A percentile compares a stretch with the other conserved stretches of the same genome.
phyloP scores from a whole-genome alignment of 2,113 vertebrate genomes.

The Calypte anna region DNA sequence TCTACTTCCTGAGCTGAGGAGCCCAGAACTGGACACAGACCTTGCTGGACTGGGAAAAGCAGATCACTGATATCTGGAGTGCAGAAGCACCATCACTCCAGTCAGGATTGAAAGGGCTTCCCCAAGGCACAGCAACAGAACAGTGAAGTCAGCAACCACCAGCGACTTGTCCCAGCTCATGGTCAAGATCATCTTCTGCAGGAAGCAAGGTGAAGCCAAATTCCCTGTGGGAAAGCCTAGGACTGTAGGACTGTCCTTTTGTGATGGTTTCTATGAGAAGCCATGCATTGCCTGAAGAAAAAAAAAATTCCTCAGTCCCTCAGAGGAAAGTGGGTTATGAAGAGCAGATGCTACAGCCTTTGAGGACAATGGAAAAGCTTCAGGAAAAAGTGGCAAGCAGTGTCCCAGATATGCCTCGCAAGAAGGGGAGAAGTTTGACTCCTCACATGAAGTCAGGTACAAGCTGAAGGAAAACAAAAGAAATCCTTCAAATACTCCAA shows the following conservation, averaged over 20 bases:
- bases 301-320: not conserved
- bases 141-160: not conserved
- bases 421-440: not conserved
- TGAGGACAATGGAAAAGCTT: not conserved
- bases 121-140: not conserved
- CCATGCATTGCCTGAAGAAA: not conserved
- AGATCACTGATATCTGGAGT: fast-evolving
- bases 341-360: not conserved
- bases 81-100: not conserved
- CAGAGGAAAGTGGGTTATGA: not conserved
- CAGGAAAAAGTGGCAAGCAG: not conserved
- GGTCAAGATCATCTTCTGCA: not conserved
- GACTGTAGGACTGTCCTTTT: not conserved
- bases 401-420: not conserved
- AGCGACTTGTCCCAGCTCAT: not conserved
- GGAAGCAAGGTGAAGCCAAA: not conserved
- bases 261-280: not conserved
- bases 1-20: too few species aligned
- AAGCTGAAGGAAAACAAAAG: not conserved
- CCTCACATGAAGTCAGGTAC: not conserved
- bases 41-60: not conserved
- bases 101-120: not conserved
- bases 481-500: not conserved
- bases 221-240: not conserved
- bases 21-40: too few species aligned